Evolutionary conservation across 2,888 invertebrate genomes (phyloP).

Genomic region (Cistogaster globosa): DNA sequence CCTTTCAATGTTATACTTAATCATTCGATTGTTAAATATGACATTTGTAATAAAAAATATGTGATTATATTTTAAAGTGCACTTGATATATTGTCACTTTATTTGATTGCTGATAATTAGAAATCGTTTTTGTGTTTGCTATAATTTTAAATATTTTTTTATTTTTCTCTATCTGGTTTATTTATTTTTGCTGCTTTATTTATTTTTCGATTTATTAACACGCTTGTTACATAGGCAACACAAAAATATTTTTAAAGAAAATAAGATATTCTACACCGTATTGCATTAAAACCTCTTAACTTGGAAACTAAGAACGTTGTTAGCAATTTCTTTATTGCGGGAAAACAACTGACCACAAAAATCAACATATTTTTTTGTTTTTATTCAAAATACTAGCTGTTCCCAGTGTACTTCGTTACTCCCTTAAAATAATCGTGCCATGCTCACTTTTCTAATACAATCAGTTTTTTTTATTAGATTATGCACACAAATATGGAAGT

Average conservation of each 20-base stretch:
- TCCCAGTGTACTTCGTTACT: too few relatives aligned
- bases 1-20: background rate
- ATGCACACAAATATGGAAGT: too few relatives aligned
- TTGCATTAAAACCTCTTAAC: too few relatives aligned
- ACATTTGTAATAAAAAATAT: background rate
- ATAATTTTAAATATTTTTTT: slow-evolving; percentile 18
- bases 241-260: background rate
- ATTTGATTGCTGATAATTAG: slow-evolving; percentile 34
- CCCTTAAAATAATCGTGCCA: too few relatives aligned
- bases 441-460: too few relatives aligned
- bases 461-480: too few relatives aligned
- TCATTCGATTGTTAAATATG: background rate
- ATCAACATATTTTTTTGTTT: too few relatives aligned
- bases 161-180: background rate
- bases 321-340: too few relatives aligned
- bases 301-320: too few relatives aligned
- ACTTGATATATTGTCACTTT: background rate
- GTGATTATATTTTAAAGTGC: background rate
- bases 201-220: slow-evolving; percentile 5
- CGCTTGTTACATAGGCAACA: too few relatives aligned
- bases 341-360: too few relatives aligned
- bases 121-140: background rate
- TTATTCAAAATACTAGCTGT: too few relatives aligned
- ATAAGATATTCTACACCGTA: background rate
- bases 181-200: slow-evolving; percentile 13